Base-by-base conservation (phyloP, 2,888 invertebrate genomes). In the Trisateles emortualis region DNA sequence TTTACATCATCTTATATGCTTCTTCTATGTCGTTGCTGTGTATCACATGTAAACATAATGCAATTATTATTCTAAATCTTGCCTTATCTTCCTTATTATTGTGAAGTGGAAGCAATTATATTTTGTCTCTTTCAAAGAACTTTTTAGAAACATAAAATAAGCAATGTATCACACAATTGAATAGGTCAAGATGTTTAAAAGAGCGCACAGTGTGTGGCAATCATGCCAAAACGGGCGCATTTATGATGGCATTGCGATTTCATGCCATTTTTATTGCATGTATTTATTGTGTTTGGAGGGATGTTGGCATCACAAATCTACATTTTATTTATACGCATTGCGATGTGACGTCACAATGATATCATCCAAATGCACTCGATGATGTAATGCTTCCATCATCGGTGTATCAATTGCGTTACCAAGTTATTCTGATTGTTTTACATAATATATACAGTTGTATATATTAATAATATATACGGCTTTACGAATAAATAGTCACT, bases 371-470 rank as follows among this genome's bases (percentile, higher is more conserved):
- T 73, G 76, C 78, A 78, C 42, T 62, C 52, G 72, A 74, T 86
- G 84, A 86, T 83, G 83, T 75, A 79, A 82, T 68, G 64, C 58
- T 76, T 74, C 64, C 68, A 82, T 85, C 86, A 85, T 83, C 74
- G 64, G 53, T 53, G 52, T 59, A 45, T 59, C 51, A 45, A 54
- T 54, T 61, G 45, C 47, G 48, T 35, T 58, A 38, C 48, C 50
- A 46, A 56, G 32, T 54, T 57, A 44, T 60, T 49, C 19, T 51
- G 4, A 49, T 49, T 42, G 45, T 40, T 19, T 52, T 52, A 55
- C 52, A 38, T 32, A 56, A 67, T 41, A 52, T 46, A 50, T 30
- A 51, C 58, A 53, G 51, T 52, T 66, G 52, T 52, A 22, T 51
- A 44, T n/a, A n/a, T n/a, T n/a, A n/a, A n/a, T n/a, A n/a, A n/a